Evolutionary conservation across 2,888 invertebrate genomes (phyloP), one percentile per base, ranked within the genome.

Genomic region (Cordylochernes scorpioides): DNA sequence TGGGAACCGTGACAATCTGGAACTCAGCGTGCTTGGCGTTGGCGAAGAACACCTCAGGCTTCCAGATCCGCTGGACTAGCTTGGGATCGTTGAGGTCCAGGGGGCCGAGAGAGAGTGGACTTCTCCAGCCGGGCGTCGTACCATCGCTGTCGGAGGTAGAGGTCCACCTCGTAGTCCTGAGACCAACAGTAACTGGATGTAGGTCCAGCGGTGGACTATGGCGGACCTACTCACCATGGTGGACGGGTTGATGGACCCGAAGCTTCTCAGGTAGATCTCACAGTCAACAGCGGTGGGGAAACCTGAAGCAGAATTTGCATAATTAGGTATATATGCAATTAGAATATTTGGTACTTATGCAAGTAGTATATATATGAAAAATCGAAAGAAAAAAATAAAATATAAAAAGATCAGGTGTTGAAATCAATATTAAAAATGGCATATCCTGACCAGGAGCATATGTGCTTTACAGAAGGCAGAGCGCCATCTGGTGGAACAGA

Each of bases 1-100:
- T 58, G 10, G 58, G 58, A 2, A 58, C 57, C 1, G 58, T 58
- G 19, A 58, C 58, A 34, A 51, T 56, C 42, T 58, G 58, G 39
- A 57, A 58, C 42, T 57, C 57, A 2, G 55, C 57, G 35, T 54
- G 50, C 42, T 57, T 57, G 14, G 57, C 57, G 41, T 58, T 58
- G 3, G 57, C 54, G 38, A 57, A 57, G 33, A 33, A 40, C 29
- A 33, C 41, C 42, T 57, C 56, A 2, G 55, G 56, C 38, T 57
- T 57, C 57, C 57, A 57, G 34, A 57, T 55, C 26, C 52, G 51
- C 41, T 57, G 55, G 15, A 57, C 55, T 13, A 57, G 41, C 40
- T 55, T 54, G 3, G 55, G 55, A 38, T 46, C 46, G 28, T 40
- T 43, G 8, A 46, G 36, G 33, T 46, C 45, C 17, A 46, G 31